Base-by-base conservation (phyloP, 2,888 invertebrate genomes). In the Uropetala carovei region DNA sequence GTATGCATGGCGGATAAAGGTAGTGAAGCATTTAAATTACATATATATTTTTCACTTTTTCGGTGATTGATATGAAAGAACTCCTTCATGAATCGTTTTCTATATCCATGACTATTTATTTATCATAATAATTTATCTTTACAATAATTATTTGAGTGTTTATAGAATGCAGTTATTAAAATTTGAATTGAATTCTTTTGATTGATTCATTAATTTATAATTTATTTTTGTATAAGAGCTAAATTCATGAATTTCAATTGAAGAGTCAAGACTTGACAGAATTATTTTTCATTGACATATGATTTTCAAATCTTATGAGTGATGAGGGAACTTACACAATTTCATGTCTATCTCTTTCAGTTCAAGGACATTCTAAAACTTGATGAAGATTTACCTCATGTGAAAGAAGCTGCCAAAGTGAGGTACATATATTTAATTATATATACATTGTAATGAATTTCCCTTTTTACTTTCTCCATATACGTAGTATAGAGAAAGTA, bases 351-450 rank as follows among this genome's bases (percentile, higher is more conserved):
- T 91, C 84, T 92, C 93, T 94, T 95, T 75, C 95, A 98, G 97
- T 99, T 99, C 95, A 98, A 97, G 94, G 99, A 99, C 95, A 96
- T 99, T 93, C 95, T 98, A 0, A 97, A 98, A 92, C 95, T 99
- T 68, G 99, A 99, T 94, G 98, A 98, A 94, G 99, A 99, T 94
- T 95, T 99, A 93, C 97, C 98, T 0, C 98, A 98, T 95, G 97
- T 99, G 11, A 96, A 97, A 84, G 97, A 97, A 10, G 99, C 99
- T 0, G 98, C 98, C 8, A 99, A 99, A 95, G 98, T 99, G 92
- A 99, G 95, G 96, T 96, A 94, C 94, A 95, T 94, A 64, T 57
- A 8, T 68, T n/a, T 68, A 68, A 68, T 68, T 68, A 1, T 68
- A 16, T 68, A 0, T 68, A 68, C 68, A 68, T 68, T 13, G 7